Evolutionary conservation across 2,797 vertebrate species (phyloP).

Genomic region (Esox masquinongy): DNA sequence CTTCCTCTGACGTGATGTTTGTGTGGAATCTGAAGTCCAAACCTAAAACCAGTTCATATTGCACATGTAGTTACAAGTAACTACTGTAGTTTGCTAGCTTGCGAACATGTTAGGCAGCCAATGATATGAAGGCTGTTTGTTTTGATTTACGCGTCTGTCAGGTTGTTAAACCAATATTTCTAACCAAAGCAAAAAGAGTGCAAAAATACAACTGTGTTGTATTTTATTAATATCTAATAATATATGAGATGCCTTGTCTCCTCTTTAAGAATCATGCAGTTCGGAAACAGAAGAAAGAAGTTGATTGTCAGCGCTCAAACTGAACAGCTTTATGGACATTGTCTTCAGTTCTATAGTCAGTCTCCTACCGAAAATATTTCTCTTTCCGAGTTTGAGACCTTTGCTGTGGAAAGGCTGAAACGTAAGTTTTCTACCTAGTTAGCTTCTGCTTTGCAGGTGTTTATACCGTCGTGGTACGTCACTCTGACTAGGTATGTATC

Average conservation of each 20-base stretch:
- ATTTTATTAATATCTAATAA: neutral
- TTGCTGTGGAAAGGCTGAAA: constrained; percentile 90
- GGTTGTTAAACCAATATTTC: neutral
- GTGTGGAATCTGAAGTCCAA: neutral
- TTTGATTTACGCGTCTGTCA: neutral
- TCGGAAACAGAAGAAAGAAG: constrained; percentile 52
- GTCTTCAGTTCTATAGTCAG: constrained; percentile 88
- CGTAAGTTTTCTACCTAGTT: constrained; percentile 69
- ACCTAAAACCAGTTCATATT: neutral
- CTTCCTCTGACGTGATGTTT: neutral
- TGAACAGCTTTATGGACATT: constrained; percentile 80
- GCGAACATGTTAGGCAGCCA: neutral
- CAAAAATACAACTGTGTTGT: neutral
- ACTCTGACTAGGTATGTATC: neutral
- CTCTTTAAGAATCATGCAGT: constrained; percentile 59
- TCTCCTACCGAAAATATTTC: constrained; percentile 90
- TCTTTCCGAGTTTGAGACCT: constrained; percentile 87
- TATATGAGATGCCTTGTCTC: neutral
- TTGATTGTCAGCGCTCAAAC: constrained; percentile 46
- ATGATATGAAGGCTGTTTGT: constrained; percentile 1
- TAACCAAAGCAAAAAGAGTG: neutral
- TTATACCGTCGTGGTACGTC: neutral
- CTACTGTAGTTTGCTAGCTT: neutral
- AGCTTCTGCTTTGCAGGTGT: neutral
- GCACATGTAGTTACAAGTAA: neutral